Evolutionary conservation across 2,797 vertebrate genomes (phyloP), one percentile per base, ranked within the genome.

Genomic region (Manis crassicaudata): DNA sequence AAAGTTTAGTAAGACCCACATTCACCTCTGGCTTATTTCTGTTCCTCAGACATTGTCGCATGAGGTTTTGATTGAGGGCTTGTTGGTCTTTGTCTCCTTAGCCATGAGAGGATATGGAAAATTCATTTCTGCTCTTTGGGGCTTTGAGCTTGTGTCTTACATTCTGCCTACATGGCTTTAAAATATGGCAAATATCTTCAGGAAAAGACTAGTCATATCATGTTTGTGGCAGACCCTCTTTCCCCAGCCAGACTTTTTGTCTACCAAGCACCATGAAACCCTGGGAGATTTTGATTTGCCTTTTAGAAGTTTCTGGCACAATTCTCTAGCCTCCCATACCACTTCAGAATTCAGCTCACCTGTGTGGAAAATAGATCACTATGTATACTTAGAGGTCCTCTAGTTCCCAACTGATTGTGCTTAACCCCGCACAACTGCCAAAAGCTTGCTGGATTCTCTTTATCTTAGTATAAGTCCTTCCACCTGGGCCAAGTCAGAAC

Each of bases 231-330:
- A 80, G 65, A 46, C 16, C 25, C 18, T 73, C 35, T 82, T 29
- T 12, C 17, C 63, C 43, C 20, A 46, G 40, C 35, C 58, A 60
- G 70, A 87, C 68, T 87, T 50, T 46, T 70, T 83, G 62, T 62
- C n/a, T 40, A 52, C 14, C 27, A 54, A 89, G 11, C 6, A 63
- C 85, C 16, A 50, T 25, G 50, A 89, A 92, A 52, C 11, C 3
- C 37, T 32, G 50, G 20, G n/a, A 95, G 52, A 56, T 92, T 92
- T 73, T 35, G 46, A n/a, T 75, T 79, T 89, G 32, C 80, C 68
- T 81, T 95, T 90, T 81, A 82, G 43, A 95, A 82, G n/a, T 46
- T 90, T 81, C 43, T 77, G 68, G 27, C 75, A 82, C 54, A 86
- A 68, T n/a, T 80, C 20, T 67, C n/a, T 75, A 54, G 23, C 43